Evolutionary conservation across 1,140 invertebrate species (phyloP), one percentile per base, ranked within the genome.

Genomic region (Ylistrum balloti): DNA sequence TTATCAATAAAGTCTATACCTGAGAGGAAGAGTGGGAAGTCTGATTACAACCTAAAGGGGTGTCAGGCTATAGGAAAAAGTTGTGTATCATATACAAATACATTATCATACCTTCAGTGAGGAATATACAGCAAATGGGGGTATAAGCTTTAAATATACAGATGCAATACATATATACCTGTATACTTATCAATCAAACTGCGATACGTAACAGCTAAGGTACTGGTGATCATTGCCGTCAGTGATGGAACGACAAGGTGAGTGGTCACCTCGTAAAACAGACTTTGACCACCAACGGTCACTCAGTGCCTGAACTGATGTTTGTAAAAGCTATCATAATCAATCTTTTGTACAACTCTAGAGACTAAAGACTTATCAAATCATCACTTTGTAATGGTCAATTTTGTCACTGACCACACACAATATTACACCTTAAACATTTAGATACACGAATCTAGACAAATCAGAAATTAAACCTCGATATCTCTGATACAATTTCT

Each of bases 71-170:
- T 28, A n/a, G n/a, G n/a, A 28, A 28, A 2, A 28, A 28, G 56
- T 74, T n/a, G 22, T 74, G n/a, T n/a, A 74, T 74, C 56, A 28
- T 74, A 74, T 74, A 74, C 56, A 74, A 74, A 74, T 74, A 74
- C 56, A 74, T 74, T 74, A 74, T 74, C 56, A 74, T 74, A n/a
- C 56, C 56, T 74, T 28, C 28, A n/a, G 56, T 74, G 56, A 1
- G 56, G 56, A 74, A 74, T 74, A 74, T 74, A 74, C 56, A 74
- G 20, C n/a, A 74, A 74, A 74, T 74, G 56, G 56, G n/a, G 56
- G 56, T 74, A 74, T 74, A 28, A 74, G 56, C 56, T 74, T n/a
- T 11, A 74, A n/a, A 74, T 74, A 74, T 74, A 74, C 56, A 74
- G 9, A 74, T 74, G n/a, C 56, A 28, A 74, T 74, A 74, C n/a